Conservation (phyloP, 2,113 vertebrate genomes). For the Emydura subglobosa region DNA sequence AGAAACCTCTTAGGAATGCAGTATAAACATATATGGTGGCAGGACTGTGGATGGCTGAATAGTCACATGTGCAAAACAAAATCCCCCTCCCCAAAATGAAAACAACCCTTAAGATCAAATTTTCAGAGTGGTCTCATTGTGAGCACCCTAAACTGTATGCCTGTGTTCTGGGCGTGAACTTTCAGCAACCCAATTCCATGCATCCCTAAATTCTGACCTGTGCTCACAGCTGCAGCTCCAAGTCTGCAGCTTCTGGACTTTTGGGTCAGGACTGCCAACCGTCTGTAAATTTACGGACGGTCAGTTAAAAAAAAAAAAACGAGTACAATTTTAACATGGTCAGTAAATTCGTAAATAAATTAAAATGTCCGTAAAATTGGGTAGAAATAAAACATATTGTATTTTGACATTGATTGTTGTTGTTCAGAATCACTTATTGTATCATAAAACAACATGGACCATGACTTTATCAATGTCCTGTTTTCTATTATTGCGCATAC, state of each 20-base stretch:
- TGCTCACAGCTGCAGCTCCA: conserved; percentile 3
- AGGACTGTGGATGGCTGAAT: neutral
- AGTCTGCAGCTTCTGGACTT: conserved; percentile 24
- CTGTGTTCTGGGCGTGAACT: rapidly evolving
- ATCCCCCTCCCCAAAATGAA: neutral
- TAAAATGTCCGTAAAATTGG: too few species aligned
- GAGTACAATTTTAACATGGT: too few species aligned
- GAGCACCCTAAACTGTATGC: neutral
- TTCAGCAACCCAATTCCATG: neutral
- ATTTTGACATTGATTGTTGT: too few species aligned
- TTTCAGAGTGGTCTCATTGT: conserved; percentile 20
- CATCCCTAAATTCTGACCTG: neutral
- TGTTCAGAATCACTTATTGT: too few species aligned
- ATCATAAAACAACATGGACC: too few species aligned
- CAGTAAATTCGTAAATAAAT: too few species aligned
- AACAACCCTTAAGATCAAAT: conserved; percentile 13
- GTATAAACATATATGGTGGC: conserved; percentile 26
- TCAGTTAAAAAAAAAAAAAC: too few species aligned
- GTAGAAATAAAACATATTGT: too few species aligned
- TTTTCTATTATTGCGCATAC: too few species aligned
- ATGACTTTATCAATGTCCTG: too few species aligned
- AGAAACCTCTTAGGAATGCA: conserved; percentile 27
- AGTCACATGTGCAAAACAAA: conserved; percentile 33
- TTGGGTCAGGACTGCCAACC: neutral
- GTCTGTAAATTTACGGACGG: too few species aligned